Evolutionary conservation across 2,888 invertebrate genomes (phyloP).

Genomic region (Drosophila eohydei): DNA sequence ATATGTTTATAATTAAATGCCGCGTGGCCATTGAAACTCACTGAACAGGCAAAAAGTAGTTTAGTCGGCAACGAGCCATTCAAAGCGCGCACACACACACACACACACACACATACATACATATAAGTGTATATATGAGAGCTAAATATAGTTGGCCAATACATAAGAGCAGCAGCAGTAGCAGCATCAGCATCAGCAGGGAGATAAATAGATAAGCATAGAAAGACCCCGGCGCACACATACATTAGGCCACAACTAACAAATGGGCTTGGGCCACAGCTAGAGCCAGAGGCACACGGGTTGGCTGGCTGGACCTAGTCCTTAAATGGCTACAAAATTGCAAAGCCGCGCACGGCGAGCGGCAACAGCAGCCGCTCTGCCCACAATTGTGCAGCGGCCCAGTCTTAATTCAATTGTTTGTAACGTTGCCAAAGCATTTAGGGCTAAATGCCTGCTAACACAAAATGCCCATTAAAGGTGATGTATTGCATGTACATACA

Average conservation of each 20-base stretch:
- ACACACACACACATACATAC: not conserved
- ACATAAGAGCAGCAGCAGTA: conserved; percentile 13
- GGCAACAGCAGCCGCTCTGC: not conserved
- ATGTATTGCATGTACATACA: conserved; percentile 49
- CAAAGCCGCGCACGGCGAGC: conserved; percentile 20
- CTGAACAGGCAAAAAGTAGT: conserved; percentile 75
- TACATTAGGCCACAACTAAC: conserved; percentile 41
- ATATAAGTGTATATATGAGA: conserved; percentile 11
- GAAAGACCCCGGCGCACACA: conserved; percentile 16
- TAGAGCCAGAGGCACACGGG: not conserved
- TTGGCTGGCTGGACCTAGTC: conserved; percentile 7
- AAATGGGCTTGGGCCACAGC: conserved; percentile 50
- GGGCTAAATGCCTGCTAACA: conserved; percentile 69
- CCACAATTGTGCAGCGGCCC: conserved; percentile 49
- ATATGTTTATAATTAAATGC: conserved; percentile 66
- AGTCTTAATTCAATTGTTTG: conserved; percentile 73
- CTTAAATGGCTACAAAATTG: conserved; percentile 57
- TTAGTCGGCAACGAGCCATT: conserved; percentile 56
- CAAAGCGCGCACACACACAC: conserved; percentile 14
- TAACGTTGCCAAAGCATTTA: conserved; percentile 62
- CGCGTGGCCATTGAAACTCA: conserved; percentile 67
- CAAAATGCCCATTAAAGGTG: conserved; percentile 73
- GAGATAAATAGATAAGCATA: conserved; percentile 18
- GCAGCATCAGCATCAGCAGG: conserved; percentile 3
- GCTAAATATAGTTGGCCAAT: conserved; percentile 64